Conservation (phyloP, 2,113 vertebrate species). For the Aleadryas rufinucha region DNA sequence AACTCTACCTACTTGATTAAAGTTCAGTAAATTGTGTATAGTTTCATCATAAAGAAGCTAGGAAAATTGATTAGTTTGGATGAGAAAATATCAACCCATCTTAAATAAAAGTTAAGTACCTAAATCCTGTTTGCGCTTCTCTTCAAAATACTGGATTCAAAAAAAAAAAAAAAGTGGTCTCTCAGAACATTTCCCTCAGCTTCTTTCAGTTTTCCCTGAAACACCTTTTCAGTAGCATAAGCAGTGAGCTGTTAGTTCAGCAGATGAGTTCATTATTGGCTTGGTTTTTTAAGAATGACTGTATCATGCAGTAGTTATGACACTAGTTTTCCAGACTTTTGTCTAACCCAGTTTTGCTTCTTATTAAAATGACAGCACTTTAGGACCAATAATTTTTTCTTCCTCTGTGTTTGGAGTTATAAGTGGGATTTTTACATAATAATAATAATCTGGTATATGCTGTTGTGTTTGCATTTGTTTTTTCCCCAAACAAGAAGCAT, state of each 20-base stretch:
- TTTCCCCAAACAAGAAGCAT: not conserved
- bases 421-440: not conserved
- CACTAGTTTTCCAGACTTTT: not conserved
- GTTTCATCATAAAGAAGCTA: not conserved
- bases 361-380: not conserved
- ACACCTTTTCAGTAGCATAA: not conserved
- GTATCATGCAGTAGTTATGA: not conserved
- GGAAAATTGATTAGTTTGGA: not conserved
- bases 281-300: not conserved
- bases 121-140: accelerated
- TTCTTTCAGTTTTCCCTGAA: not conserved
- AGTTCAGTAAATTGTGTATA: not conserved
- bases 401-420: not conserved
- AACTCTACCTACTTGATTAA: not conserved
- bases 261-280: constrained; percentile 26
- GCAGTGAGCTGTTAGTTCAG: not conserved
- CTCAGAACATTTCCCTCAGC: not conserved
- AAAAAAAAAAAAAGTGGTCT: not conserved
- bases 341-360: not conserved
- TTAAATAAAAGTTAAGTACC: not conserved
- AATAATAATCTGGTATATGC: not conserved
- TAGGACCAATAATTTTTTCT: not conserved
- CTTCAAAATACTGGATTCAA: not conserved
- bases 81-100: not conserved
- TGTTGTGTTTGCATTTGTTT: not conserved